Percentiles rank a stretch among this genome's conserved stretches.
phyloP scores from a whole-genome alignment of 2,113 vertebrate species.

The Chamaea fasciata region DNA sequence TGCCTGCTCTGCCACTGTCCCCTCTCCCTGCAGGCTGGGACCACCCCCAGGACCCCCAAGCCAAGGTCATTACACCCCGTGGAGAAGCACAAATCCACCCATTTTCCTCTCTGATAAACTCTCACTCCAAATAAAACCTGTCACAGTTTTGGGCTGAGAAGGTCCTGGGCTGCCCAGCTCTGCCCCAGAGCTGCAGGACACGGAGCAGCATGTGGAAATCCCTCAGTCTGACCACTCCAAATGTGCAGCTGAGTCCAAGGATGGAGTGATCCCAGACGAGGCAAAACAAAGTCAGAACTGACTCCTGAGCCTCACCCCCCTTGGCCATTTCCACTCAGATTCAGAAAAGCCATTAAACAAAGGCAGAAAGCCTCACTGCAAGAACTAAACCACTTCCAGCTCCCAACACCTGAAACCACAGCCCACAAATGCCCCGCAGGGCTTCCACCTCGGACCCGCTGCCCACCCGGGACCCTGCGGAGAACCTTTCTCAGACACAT shows the following conservation, averaged over 20 bases:
- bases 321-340: neutral
- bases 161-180: neutral
- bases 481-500: neutral
- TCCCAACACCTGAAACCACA: neutral
- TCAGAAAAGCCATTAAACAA: neutral
- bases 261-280: neutral
- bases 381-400: neutral
- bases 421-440: neutral
- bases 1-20: neutral
- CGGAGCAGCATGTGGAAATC: neutral
- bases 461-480: fast-evolving
- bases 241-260: neutral
- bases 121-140: neutral
- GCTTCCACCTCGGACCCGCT: fast-evolving
- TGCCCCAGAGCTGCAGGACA: neutral
- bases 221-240: neutral
- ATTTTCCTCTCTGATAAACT: neutral
- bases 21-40: neutral
- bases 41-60: neutral
- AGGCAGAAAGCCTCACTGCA: neutral
- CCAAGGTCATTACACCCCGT: neutral
- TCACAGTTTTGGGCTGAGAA: neutral
- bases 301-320: neutral
- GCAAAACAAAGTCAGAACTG: neutral
- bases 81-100: neutral